Percentiles rank a stretch among this genome's conserved stretches.
Conservation (phyloP, 2,797 vertebrate genomes). For the Takifugu ocellatus region DNA sequence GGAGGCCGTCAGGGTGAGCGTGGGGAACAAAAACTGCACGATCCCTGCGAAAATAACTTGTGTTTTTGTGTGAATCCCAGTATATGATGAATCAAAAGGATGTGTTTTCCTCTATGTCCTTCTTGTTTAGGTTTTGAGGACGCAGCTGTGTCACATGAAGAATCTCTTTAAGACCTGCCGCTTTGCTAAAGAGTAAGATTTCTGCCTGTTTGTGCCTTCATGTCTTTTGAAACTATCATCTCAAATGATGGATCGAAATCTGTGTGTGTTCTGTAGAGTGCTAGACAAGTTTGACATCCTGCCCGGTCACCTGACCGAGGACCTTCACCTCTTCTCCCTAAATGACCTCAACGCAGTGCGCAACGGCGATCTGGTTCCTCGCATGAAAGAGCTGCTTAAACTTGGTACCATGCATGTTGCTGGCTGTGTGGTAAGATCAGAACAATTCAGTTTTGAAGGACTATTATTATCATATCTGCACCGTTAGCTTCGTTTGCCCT, state of each 20-base stretch:
- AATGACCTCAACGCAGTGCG: constrained; percentile 85
- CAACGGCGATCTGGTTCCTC: constrained; percentile 83
- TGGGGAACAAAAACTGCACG: not conserved
- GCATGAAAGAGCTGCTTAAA: constrained; percentile 83
- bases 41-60: not conserved
- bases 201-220: not conserved
- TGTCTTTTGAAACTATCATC: not conserved
- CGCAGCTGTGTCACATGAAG: constrained; percentile 95
- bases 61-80: not conserved
- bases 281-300: constrained; percentile 86
- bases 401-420: constrained; percentile 83
- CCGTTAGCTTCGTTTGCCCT: no score
- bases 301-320: constrained; percentile 92
- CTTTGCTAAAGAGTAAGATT: constrained; percentile 87
- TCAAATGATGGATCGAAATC: not conserved
- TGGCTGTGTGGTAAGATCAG: constrained; percentile 74
- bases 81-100: not conserved
- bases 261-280: constrained; percentile 66
- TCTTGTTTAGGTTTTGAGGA: constrained; percentile 81
- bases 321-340: constrained; percentile 94
- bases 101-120: not conserved
- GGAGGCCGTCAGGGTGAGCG: constrained; percentile 86
- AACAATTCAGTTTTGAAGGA: no score
- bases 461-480: not conserved
- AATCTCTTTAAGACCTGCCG: constrained; percentile 96